A percentile compares a stretch with the other conserved stretches of the same genome.
Evolutionary conservation across 2,113 vertebrate genomes (phyloP).

Genomic region (Calonectris borealis): DNA sequence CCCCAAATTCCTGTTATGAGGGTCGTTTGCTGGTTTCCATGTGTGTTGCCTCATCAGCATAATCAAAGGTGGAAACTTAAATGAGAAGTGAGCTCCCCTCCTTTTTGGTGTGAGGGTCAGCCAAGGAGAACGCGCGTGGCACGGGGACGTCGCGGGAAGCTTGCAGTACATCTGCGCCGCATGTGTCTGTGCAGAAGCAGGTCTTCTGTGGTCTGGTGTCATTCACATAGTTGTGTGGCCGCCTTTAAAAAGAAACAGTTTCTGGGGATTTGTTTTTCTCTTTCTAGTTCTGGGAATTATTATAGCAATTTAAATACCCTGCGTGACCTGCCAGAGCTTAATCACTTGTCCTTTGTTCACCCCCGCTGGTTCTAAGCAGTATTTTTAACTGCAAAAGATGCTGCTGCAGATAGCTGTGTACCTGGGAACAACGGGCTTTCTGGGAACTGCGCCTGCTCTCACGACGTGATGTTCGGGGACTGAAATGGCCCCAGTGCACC

Average conservation of each 20-base stretch:
- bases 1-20: background rate
- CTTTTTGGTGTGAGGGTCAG: background rate
- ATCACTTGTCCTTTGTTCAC: background rate
- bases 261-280: background rate
- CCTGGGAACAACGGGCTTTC: background rate
- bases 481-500: background rate
- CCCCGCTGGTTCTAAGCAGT: background rate
- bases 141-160: fast-evolving
- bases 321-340: background rate
- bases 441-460: background rate
- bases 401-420: background rate
- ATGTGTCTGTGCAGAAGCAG: background rate
- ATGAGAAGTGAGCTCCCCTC: background rate
- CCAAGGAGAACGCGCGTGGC: fast-evolving
- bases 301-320: background rate
- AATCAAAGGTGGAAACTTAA: background rate
- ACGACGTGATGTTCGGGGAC: fast-evolving
- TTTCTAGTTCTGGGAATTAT: background rate
- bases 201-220: background rate
- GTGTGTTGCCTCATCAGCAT: background rate
- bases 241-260: background rate
- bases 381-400: background rate
- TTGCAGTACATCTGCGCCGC: background rate
- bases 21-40: fast-evolving
- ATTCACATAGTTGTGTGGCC: background rate